Base-by-base conservation (phyloP, 2,113 vertebrate genomes). In the Phyllostomus hastatus region DNA sequence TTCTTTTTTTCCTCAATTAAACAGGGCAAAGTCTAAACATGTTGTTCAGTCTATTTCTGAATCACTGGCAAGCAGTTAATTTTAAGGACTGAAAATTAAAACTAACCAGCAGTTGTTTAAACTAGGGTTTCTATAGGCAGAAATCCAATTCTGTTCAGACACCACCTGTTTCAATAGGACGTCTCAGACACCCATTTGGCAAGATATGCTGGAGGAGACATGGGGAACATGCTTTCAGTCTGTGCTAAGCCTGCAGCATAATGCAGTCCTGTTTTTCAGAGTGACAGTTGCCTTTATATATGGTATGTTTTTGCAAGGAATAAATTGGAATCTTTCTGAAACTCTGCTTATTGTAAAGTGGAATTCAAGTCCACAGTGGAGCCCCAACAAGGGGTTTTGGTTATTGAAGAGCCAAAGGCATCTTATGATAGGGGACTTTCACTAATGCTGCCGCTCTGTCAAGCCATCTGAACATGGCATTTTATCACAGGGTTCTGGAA, bases 81-180 rank as follows among this genome's bases (percentile, higher is more conserved):
- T 98, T 96, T 96, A 78, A 97, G 95, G 67, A 88, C 90, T 73
- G 50, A 95, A 93, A 97, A 93, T 98, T 92, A 80, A 78, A 97
- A 79, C 87, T 97, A 82, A 59, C 95, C 88, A 94, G 88, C 96
- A 97, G 94, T 75, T 98, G 94, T 97, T 97, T 82, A 88, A 95
- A 95, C 91, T 88, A 95, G 84, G 93, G 54, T 97, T 96, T 98
- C 97, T 97, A 52, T 16, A 70, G 86, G 64, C 88, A 96, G 38
- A 97, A 97, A 46, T 95, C 92, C 20, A 91, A 26, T 95, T 91
- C 95, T 97, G 66, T 80, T 97, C 69, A 96, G 87, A 88, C 75
- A 94, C 96, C 78, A 92, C 66, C 97, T 97, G 73, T 97, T 97
- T 97, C 92, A 96, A 7, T 97, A 91, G 95, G 59, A 75, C 86